Evolutionary conservation across 2,888 invertebrate genomes (phyloP), one percentile per base, ranked within the genome.

Genomic region (Acanthosepion pharaonis): DNA sequence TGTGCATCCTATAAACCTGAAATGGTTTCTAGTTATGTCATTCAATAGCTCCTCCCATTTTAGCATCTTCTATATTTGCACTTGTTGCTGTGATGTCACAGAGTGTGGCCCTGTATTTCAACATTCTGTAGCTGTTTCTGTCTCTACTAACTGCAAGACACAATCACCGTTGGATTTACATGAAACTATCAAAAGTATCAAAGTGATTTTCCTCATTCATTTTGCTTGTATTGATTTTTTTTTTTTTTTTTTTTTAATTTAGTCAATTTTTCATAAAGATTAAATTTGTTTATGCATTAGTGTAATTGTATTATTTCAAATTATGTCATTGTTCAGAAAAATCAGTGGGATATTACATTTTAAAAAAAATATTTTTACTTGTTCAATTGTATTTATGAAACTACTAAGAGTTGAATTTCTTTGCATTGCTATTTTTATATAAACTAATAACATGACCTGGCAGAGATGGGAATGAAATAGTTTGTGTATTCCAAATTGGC

Each of bases 361-460:
- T 78, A 8, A n/a, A 78, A 78, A 78, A 78, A 78, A 78, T 78
- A 78, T 78, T 78, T 78, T 78, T 78, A 78, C 78, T n/a, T 78
- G 78, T 78, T 78, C 78, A 78, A 78, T 78, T 78, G 78, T 78
- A 33, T 78, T 78, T 78, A n/a, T 78, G n/a, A n/a, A n/a, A 33
- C n/a, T 78, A 78, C 28, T 28, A 78, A 78, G 11, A 78, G 25
- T 78, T 78, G 78, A 8, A n/a, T 78, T 78, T 78, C 28, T 28
- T n/a, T 78, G 9, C 5, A 78, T 78, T 78, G n/a, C 78, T 78
- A 15, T 78, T 78, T 78, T 15, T 78, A 33, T n/a, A 59, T 23
- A 59, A 59, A 20, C 59, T 59, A 59, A 5, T 18, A 78, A 78
- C n/a, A 33, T 78, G 78, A 78, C n/a, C n/a, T 78, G 78, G 11